A percentile compares a stretch with the other conserved stretches of the same genome.
These are phyloP conservation scores for Acronicta leporina DNA, from an alignment of 2,888 invertebrate genomes.

Conservation along the genomic window DNA sequence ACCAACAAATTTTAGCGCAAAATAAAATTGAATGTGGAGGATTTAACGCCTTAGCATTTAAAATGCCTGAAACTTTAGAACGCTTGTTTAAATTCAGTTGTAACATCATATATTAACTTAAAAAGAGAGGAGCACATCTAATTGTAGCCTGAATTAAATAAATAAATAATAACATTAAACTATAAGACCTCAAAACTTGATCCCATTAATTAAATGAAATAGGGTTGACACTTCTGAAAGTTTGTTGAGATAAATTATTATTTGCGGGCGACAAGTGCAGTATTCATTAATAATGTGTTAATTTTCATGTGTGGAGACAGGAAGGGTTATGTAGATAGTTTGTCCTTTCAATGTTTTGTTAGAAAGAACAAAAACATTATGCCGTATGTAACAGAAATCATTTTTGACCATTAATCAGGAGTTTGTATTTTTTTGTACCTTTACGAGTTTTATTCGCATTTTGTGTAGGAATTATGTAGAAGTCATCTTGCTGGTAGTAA, in stretches of 20 bases:
- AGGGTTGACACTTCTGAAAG: constrained; percentile 73
- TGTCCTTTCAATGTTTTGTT: constrained; percentile 22
- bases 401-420: not conserved
- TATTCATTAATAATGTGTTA: constrained; percentile 58
- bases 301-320: constrained; percentile 31
- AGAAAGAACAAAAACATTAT: constrained; percentile 9
- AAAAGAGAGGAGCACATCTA: constrained; percentile 37
- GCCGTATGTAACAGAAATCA: not conserved
- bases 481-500: no score
- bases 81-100: constrained; percentile 26
- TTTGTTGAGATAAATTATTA: constrained; percentile 60
- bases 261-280: constrained; percentile 54
- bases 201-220: constrained; percentile 68
- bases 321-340: constrained; percentile 34
- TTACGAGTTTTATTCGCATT: no score
- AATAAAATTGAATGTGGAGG: not conserved
- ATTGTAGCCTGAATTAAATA: no score
- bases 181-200: constrained; percentile 52
- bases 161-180: constrained; percentile 52
- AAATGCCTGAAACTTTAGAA: constrained; percentile 9
- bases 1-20: no score
- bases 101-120: constrained; percentile 30
- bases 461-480: no score
- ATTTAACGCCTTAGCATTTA: no score
- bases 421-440: not conserved